These are phyloP conservation scores for Anorthoa munda DNA, from an alignment of 2,888 invertebrate species.

Conservation along the genomic window DNA sequence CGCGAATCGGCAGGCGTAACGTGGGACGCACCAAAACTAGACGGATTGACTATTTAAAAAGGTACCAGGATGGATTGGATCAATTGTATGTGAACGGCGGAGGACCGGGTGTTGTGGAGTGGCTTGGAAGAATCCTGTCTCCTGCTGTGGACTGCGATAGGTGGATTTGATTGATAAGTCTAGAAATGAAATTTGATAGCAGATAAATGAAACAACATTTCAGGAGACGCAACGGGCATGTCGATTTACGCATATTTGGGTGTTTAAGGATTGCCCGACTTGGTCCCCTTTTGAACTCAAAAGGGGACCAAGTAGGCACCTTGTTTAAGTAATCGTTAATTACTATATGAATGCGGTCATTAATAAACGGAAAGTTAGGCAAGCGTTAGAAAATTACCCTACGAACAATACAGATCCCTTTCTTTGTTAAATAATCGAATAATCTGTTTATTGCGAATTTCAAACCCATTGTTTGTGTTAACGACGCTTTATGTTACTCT, in stretches of 20 bases:
- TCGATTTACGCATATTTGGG: too few relatives aligned
- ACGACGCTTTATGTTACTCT: conserved; percentile 38
- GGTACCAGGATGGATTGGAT: too few relatives aligned
- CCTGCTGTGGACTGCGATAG: neutral
- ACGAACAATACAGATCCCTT: conserved; percentile 48
- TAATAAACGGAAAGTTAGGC: conserved; percentile 25
- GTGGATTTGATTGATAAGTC: neutral
- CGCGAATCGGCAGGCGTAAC: too few relatives aligned
- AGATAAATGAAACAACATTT: too few relatives aligned
- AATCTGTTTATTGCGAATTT: conserved; percentile 48
- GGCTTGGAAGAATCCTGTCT: too few relatives aligned
- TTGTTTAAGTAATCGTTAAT: neutral
- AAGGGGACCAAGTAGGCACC: neutral
- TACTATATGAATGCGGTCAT: neutral
- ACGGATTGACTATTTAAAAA: too few relatives aligned
- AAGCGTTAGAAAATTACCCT: conserved; percentile 27
- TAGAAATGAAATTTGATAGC: neutral
- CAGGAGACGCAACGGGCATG: too few relatives aligned
- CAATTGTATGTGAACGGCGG: too few relatives aligned
- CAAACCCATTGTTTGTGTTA: conserved; percentile 50
- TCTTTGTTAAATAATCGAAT: conserved; percentile 55
- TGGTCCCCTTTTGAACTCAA: too few relatives aligned
- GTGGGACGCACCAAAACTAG: too few relatives aligned
- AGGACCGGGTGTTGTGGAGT: too few relatives aligned
- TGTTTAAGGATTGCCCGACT: neutral